Evolutionary conservation across 2,888 invertebrate species (phyloP), one percentile per base, ranked within the genome.

Genomic region (Crepidodera aurea): DNA sequence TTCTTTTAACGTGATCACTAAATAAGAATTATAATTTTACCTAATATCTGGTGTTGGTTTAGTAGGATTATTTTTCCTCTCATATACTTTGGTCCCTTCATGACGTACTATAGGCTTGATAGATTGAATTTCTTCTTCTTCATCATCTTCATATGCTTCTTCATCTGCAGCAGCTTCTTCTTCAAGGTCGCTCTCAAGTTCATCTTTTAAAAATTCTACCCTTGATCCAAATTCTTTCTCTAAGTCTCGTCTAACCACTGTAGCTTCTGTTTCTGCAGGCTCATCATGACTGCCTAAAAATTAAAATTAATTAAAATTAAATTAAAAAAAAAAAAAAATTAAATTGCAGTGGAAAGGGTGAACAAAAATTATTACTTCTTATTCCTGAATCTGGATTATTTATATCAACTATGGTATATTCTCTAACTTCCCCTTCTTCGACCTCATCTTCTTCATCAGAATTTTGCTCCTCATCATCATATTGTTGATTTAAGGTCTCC

Each of bases 201-300:
- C 82, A 78, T 83, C 81, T 29, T 84, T 83, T 12, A 86, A 81
- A 82, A 10, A 86, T 6, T 57, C 48, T 16, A 46, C 15, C 18
- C 13, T 48, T 16, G 13, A 12, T 34, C 12, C 12, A 13, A 34
- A 32, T 6, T 32, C 8, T 3, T 32, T 10, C n/a, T 2, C 6
- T 6, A 32, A 34, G 12, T 34, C 34, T 37, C 0, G 2, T 19
- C 6, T 15, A 18, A 16, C 18, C 3, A 5, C 16, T 32, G 2
- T 13, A 4, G 1, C 32, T 16, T 48, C 16, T 16, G 16, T 27
- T 48, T 48, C 27, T 27, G 27, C 29, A 1, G 48, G 2, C 12
- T 22, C 10, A 16, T 32, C 16, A 10, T 50, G 32, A 5, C 19
- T 37, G 3, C 13, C 29, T 29, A 29, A 6, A 29, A 29, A 29